A percentile compares a stretch with the other conserved stretches of the same genome.
Conservation (phyloP, 2,888 invertebrate genomes). For the Fragum whitleyi region DNA sequence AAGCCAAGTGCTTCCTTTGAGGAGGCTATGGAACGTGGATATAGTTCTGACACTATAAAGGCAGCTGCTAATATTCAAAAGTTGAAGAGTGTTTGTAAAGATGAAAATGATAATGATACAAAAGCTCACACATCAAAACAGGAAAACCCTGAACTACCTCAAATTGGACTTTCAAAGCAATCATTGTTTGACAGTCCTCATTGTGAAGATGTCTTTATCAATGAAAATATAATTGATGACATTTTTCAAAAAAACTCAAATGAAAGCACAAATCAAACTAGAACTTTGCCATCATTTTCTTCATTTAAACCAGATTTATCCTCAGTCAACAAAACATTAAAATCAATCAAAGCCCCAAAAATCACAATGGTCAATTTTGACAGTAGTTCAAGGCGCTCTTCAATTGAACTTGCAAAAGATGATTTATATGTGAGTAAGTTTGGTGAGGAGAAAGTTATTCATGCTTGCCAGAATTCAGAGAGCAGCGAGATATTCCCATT, state of each 20-base stretch:
- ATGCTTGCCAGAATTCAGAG: slow-evolving; percentile 17
- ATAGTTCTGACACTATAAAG: slow-evolving; percentile 39
- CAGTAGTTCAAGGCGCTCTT: slow-evolving; percentile 42
- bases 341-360: slow-evolving; percentile 38
- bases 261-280: not conserved
- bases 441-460: slow-evolving; percentile 3
- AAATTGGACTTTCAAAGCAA: slow-evolving; percentile 27
- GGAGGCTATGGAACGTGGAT: slow-evolving; percentile 59
- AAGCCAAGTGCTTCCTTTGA: slow-evolving; percentile 59
- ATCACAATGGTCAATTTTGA: slow-evolving; percentile 58
- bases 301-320: slow-evolving; percentile 38
- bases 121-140: slow-evolving; percentile 21
- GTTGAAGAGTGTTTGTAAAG: slow-evolving; percentile 14
- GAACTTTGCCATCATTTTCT: slow-evolving; percentile 29
- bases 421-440: slow-evolving; percentile 35
- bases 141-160: slow-evolving; percentile 3
- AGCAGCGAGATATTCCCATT: slow-evolving; percentile 53
- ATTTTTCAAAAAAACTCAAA: slow-evolving; percentile 31
- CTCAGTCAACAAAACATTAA: not conserved
- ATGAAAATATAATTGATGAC: slow-evolving; percentile 45
- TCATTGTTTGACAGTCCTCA: slow-evolving; percentile 26
- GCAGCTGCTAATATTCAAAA: not conserved
- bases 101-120: slow-evolving; percentile 18
- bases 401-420: slow-evolving; percentile 58
- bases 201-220: slow-evolving; percentile 54